phyloP scores from a whole-genome alignment of 2,113 vertebrate species.

The Struthidea cinerea region DNA sequence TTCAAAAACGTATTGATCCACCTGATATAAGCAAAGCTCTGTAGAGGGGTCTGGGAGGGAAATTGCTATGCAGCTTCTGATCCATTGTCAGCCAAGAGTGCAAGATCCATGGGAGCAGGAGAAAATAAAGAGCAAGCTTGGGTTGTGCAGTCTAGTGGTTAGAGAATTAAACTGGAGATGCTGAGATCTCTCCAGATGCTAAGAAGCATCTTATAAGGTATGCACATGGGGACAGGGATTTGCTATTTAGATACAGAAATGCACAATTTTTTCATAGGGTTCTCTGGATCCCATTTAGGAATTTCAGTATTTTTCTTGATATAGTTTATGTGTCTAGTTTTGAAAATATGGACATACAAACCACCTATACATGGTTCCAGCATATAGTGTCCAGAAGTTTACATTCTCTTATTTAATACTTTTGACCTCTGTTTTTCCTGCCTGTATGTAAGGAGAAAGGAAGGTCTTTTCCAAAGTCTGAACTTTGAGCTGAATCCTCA shows the following conservation, averaged over 20 bases:
- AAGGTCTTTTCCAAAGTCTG: not conserved
- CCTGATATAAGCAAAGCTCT: not conserved
- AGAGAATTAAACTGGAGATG: not conserved
- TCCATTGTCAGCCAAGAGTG: not conserved
- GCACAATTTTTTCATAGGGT: not conserved
- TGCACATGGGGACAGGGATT: not conserved
- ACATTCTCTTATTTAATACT: not conserved
- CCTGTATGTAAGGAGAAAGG: not conserved
- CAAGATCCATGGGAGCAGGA: not conserved
- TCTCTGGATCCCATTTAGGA: not conserved
- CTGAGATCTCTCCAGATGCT: not conserved
- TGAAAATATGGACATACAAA: not conserved
- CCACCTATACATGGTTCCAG: not conserved
- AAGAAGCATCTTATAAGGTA: not conserved
- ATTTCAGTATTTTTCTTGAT: not conserved
- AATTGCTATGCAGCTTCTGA: not conserved
- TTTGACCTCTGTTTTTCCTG: not conserved
- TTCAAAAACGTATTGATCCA: not conserved
- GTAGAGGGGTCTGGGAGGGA: not conserved
- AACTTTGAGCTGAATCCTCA: not conserved
- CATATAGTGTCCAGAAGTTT: not conserved
- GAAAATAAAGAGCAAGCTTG: not conserved
- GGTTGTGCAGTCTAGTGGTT: not conserved
- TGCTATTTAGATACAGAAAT: not conserved
- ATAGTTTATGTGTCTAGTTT: not conserved